Conservation (phyloP, 2,113 vertebrate genomes). For the Elaphurus davidianus region DNA sequence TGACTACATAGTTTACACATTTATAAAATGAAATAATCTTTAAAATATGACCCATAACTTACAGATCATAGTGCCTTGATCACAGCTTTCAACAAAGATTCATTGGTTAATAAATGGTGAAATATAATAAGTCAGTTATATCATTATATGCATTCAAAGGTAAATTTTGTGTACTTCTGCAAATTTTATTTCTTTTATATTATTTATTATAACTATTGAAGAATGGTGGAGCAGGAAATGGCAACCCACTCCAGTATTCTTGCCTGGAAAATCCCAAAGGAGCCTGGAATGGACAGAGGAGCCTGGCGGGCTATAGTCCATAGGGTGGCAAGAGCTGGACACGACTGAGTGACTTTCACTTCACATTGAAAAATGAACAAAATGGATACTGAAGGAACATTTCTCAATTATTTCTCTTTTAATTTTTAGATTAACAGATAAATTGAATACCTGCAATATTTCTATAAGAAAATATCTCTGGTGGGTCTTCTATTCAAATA, state of each 20-base stretch:
- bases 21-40: background rate
- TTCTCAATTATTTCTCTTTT: background rate
- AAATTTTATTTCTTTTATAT: background rate
- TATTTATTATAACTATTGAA: background rate
- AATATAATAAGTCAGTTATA: background rate
- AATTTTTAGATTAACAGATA: background rate
- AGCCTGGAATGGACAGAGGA: background rate
- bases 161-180: background rate
- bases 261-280: background rate
- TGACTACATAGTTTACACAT: background rate
- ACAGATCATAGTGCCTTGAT: background rate
- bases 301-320: rapidly evolving
- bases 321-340: background rate
- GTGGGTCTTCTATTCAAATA: background rate
- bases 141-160: background rate
- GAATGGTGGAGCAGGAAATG: background rate
- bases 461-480: background rate
- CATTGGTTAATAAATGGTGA: background rate
- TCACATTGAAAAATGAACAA: background rate
- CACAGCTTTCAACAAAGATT: background rate
- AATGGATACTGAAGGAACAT: background rate
- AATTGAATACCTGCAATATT: background rate
- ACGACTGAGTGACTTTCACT: background rate
- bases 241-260: background rate
- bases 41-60: background rate